A percentile compares a stretch with the other conserved stretches of the same genome.
Evolutionary conservation across 2,113 vertebrate genomes (phyloP).

Genomic region (Hippocampus barbouri): DNA sequence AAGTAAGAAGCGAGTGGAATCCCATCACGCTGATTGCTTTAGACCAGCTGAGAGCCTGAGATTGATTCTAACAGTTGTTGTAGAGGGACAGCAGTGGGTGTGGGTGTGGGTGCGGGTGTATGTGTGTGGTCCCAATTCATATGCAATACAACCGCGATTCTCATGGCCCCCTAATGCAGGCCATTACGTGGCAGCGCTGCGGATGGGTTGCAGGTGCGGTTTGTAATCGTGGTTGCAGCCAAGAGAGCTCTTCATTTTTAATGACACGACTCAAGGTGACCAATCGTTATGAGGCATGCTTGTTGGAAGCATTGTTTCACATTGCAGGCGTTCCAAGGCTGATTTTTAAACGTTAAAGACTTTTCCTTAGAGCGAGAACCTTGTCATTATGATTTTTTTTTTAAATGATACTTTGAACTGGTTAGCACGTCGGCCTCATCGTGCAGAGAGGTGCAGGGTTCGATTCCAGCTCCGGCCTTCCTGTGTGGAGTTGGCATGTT

Average conservation of each 20-base stretch:
- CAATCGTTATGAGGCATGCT: neutral
- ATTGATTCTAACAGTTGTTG: constrained; percentile 43
- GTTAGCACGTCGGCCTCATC: too few species aligned
- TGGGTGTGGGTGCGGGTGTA: neutral
- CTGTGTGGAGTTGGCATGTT: too few species aligned
- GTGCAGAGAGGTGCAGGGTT: too few species aligned
- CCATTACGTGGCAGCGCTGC: neutral
- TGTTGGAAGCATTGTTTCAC: too few species aligned
- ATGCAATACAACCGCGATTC: constrained; percentile 27
- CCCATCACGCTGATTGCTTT: constrained; percentile 52
- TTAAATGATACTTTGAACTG: too few species aligned
- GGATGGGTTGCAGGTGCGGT: neutral
- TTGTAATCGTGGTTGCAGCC: neutral
- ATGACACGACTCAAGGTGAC: neutral
- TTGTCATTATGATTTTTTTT: too few species aligned
- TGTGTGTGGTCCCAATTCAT: constrained; percentile 15
- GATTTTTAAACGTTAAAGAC: too few species aligned
- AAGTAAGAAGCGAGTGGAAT: constrained; percentile 48
- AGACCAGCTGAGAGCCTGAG: constrained; percentile 54
- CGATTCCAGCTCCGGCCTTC: too few species aligned
- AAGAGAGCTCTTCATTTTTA: neutral
- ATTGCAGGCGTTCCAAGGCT: too few species aligned
- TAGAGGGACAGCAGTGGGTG: constrained; percentile 3
- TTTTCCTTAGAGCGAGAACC: neutral
- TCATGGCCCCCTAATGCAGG: constrained; percentile 6